Evolutionary conservation across 2,797 vertebrate genomes (phyloP).

Genomic region (Allobates femoralis): DNA sequence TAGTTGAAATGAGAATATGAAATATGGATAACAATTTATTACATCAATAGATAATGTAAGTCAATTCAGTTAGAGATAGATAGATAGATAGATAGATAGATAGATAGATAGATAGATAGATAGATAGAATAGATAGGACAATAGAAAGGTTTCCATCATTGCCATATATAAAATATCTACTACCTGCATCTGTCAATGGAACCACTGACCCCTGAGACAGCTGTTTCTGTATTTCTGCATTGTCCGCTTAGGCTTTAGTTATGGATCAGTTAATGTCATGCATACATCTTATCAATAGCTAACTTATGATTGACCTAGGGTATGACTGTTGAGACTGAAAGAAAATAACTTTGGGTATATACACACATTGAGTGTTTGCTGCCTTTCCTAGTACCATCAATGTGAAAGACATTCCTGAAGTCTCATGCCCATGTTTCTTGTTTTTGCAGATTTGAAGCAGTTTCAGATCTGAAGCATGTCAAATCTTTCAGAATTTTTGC

Average conservation of each 20-base stretch:
- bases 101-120: background rate
- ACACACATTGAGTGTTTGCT: too few species aligned
- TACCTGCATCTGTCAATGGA: background rate
- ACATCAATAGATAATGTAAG: too few species aligned
- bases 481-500: too few species aligned
- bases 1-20: background rate
- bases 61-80: background rate
- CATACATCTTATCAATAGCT: background rate
- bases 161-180: background rate
- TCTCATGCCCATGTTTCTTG: too few species aligned
- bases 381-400: too few species aligned
- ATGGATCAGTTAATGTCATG: conserved; percentile 15
- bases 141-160: too few species aligned
- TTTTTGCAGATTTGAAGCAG: too few species aligned
- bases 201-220: background rate
- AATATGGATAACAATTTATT: background rate
- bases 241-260: background rate
- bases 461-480: too few species aligned
- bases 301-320: background rate
- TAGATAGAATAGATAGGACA: background rate
- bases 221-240: background rate
- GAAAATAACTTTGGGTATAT: too few species aligned
- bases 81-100: conserved; percentile 3
- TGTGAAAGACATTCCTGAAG: too few species aligned
- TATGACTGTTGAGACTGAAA: too few species aligned